phyloP scores from a whole-genome alignment of 2,797 vertebrate genomes.

The Anabacerthia variegaticeps region DNA sequence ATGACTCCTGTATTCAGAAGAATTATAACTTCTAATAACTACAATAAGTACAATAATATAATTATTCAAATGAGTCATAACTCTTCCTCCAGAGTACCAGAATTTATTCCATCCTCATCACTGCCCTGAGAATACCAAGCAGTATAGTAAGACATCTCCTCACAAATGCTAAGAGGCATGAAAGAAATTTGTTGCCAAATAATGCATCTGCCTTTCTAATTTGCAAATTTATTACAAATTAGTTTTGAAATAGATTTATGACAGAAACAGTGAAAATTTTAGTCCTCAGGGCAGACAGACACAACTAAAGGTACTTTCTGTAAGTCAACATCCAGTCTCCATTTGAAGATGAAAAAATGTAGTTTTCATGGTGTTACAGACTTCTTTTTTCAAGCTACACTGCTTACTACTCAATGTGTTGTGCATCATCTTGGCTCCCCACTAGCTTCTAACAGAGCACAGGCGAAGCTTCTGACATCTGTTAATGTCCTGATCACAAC shows the following conservation, averaged over 20 bases:
- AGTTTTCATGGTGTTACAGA: background rate
- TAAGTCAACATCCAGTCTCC: background rate
- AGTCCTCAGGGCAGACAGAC: background rate
- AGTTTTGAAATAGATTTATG: background rate
- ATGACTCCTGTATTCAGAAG: background rate
- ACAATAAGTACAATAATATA: background rate
- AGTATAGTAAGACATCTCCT: background rate
- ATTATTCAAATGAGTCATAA: background rate
- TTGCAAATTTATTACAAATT: background rate
- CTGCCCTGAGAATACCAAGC: background rate
- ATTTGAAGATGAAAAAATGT: background rate
- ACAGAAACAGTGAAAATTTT: background rate
- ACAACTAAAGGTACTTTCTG: background rate
- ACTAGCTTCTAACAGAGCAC: background rate
- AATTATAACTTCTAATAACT: background rate
- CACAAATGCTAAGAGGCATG: background rate
- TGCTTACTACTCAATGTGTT: background rate
- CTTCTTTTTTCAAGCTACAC: background rate
- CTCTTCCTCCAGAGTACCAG: background rate
- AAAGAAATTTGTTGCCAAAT: background rate
- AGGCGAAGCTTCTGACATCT: background rate
- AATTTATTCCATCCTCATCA: background rate
- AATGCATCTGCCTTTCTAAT: background rate
- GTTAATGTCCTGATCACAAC: background rate
- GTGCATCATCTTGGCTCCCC: background rate